A percentile compares a stretch with the other conserved stretches of the same genome.
These are phyloP conservation scores for Nebria salina DNA, from an alignment of 2,888 invertebrate genomes.

Conservation along the genomic window DNA sequence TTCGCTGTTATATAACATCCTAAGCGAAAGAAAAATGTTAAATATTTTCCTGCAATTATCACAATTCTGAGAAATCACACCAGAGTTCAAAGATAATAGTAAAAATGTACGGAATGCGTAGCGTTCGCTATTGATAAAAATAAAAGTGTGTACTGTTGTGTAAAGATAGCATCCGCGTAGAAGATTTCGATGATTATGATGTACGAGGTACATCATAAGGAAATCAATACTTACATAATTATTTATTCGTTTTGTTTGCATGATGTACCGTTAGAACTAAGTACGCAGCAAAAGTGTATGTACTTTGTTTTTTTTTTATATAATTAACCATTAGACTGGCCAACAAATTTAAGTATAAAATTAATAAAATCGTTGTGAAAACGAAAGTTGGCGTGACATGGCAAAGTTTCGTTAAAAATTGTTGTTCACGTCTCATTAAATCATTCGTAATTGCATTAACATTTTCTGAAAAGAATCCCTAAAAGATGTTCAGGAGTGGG, in stretches of 20 bases:
- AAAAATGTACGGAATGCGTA: neutral
- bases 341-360: neutral
- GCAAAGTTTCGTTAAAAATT: conserved; percentile 2
- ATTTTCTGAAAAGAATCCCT: conserved; percentile 15
- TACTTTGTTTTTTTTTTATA: neutral
- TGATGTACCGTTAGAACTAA: neutral
- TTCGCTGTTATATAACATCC: neutral
- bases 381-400: neutral
- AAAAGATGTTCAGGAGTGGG: neutral
- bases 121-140: neutral
- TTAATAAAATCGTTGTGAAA: neutral
- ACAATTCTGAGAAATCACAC: neutral
- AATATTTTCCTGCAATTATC: conserved; percentile 26
- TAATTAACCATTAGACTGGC: neutral
- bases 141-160: neutral
- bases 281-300: neutral
- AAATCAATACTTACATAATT: conserved; percentile 15
- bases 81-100: neutral
- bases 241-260: neutral
- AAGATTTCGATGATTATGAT: neutral
- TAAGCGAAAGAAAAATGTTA: neutral
- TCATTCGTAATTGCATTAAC: conserved; percentile 39
- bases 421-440: conserved; percentile 28
- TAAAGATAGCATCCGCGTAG: neutral
- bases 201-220: conserved; percentile 16